A percentile compares a stretch with the other conserved stretches of the same genome.
These are phyloP conservation scores for Trissolcus brochymenae DNA, from an alignment of 2,888 invertebrate genomes.

Conservation along the genomic window DNA sequence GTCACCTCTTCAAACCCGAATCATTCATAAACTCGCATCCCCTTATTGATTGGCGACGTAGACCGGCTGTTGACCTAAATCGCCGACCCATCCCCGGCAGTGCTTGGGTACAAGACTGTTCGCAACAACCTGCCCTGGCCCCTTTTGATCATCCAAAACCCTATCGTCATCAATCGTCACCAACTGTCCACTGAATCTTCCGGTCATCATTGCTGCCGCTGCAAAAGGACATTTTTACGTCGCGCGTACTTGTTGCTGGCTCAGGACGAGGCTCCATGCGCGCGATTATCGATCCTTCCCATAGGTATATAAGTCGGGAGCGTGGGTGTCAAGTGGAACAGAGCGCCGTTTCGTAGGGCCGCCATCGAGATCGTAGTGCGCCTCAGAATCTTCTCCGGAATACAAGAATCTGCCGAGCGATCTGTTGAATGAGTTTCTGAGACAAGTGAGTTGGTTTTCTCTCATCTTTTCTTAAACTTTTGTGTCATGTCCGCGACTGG, in stretches of 20 bases:
- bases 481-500: neutral
- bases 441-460: conserved; percentile 18
- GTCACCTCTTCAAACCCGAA: too few relatives aligned
- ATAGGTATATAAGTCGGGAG: conserved; percentile 67
- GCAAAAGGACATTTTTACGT: conserved; percentile 46
- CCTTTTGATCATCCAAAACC: too few relatives aligned
- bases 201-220: neutral
- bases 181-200: neutral
- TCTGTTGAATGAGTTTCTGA: conserved; percentile 55
- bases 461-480: neutral
- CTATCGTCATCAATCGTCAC: neutral
- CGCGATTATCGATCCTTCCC: conserved; percentile 70
- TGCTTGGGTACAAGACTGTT: too few relatives aligned
- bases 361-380: conserved; percentile 37
- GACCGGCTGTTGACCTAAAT: too few relatives aligned
- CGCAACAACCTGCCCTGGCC: too few relatives aligned
- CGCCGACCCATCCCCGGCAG: too few relatives aligned
- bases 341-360: conserved; percentile 41
- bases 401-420: conserved; percentile 10
- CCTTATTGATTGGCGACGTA: too few relatives aligned
- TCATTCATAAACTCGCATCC: too few relatives aligned
- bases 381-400: conserved; percentile 20
- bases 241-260: conserved; percentile 73
- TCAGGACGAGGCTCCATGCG: conserved; percentile 67
- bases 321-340: conserved; percentile 63